phyloP scores from a whole-genome alignment of 2,113 vertebrate genomes.

The Semicossyphus pulcher region DNA sequence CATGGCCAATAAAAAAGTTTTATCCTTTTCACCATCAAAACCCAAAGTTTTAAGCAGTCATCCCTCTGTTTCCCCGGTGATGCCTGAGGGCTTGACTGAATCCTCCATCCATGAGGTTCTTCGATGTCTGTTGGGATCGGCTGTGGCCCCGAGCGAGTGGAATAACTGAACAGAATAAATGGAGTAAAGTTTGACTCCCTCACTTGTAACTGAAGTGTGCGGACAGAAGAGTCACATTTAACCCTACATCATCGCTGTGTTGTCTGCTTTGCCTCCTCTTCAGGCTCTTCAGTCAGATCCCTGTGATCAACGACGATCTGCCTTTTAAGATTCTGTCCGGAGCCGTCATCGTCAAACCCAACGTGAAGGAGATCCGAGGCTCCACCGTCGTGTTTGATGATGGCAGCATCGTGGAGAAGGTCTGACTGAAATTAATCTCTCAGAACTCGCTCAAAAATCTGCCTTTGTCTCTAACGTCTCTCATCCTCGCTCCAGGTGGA shows the following conservation, averaged over 20 bases:
- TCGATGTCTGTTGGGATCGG: no score
- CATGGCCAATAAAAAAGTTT: no score
- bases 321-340: constrained; percentile 89
- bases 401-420: constrained; percentile 85
- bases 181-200: no score
- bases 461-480: not conserved
- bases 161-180: no score
- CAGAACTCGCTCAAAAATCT: not conserved
- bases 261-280: not conserved
- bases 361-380: constrained; percentile 86
- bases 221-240: no score
- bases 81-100: no score
- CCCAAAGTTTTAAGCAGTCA: no score
- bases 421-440: not conserved
- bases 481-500: constrained; percentile 78
- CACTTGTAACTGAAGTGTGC: no score
- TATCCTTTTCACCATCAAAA: no score
- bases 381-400: constrained; percentile 89
- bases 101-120: no score
- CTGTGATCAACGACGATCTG: constrained; percentile 88
- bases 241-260: not conserved
- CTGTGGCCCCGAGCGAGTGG: no score
- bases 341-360: constrained; percentile 86
- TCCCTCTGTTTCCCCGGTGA: no score
- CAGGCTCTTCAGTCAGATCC: constrained; percentile 82